These are phyloP conservation scores for Tipula vernalis DNA, from an alignment of 2,888 invertebrate genomes.

Conservation along the genomic window DNA sequence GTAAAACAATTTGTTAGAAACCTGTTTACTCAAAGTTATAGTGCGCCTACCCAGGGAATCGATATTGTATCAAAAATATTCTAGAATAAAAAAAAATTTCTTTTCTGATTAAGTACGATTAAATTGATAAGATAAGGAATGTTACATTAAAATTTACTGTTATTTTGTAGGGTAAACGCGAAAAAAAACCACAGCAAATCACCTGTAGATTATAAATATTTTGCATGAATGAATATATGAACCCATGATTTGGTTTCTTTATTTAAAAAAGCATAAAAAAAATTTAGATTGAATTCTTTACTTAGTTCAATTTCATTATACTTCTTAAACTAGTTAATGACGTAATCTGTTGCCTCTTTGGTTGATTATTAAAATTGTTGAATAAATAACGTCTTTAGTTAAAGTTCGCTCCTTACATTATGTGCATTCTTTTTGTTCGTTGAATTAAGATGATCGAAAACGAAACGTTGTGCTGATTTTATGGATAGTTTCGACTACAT, in stretches of 20 bases:
- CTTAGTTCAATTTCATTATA: not conserved
- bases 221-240: not conserved
- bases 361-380: not conserved
- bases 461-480: not conserved
- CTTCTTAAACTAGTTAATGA: not conserved
- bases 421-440: not conserved
- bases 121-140: not conserved
- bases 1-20: not conserved
- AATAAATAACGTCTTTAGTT: not conserved
- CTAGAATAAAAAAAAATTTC: not conserved
- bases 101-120: not conserved
- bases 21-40: not conserved
- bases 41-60: not conserved
- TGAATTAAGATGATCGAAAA: not conserved
- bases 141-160: not conserved
- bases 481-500: not conserved
- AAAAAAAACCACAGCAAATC: not conserved
- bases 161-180: not conserved
- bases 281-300: not conserved
- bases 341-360: not conserved
- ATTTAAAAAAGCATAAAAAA: not conserved
- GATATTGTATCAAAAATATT: not conserved
- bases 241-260: not conserved
- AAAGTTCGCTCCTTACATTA: not conserved
- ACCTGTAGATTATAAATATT: not conserved